phyloP scores from a whole-genome alignment of 2,888 invertebrate genomes.

The Caenorhabditis sp. region DNA sequence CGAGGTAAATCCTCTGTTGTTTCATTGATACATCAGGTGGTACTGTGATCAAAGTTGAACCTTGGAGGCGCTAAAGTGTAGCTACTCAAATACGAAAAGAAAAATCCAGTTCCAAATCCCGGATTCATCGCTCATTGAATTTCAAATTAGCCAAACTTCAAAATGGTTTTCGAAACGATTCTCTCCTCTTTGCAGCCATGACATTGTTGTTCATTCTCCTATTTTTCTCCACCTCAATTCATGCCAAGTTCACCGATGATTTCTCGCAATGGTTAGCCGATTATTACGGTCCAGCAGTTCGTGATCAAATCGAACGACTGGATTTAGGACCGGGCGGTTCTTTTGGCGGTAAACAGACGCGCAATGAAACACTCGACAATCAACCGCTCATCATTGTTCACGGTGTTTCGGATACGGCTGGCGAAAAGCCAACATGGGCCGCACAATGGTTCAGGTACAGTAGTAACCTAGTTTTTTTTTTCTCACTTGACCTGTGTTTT shows the following conservation, averaged over 20 bases:
- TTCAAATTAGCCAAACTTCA: neutral
- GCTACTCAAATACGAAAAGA: too few species aligned
- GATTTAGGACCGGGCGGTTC: slow-evolving; percentile 64
- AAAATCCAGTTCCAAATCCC: neutral
- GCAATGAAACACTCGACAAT: slow-evolving; percentile 51
- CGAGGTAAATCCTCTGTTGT: too few species aligned
- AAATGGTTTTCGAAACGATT: neutral
- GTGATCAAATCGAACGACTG: slow-evolving; percentile 53
- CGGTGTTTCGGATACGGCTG: slow-evolving; percentile 68
- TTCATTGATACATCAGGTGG: too few species aligned
- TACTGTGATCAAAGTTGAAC: too few species aligned
- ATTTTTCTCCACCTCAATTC: neutral
- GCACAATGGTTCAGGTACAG: slow-evolving; percentile 54
- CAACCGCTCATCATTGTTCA: slow-evolving; percentile 69
- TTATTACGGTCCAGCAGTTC: slow-evolving; percentile 47
- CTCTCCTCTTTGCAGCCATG: neutral
- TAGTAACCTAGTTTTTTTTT: slow-evolving; percentile 1
- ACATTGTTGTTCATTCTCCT: neutral
- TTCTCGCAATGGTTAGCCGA: slow-evolving; percentile 53
- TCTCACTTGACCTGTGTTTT: slow-evolving; percentile 5
- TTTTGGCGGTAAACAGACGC: slow-evolving; percentile 61
- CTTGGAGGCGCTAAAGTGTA: too few species aligned
- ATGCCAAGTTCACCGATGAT: slow-evolving; percentile 50
- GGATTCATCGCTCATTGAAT: neutral
- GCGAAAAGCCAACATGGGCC: slow-evolving; percentile 61